These are phyloP conservation scores for Nothoprocta pentlandii DNA, from an alignment of 2,113 vertebrate genomes.

Conservation along the genomic window DNA sequence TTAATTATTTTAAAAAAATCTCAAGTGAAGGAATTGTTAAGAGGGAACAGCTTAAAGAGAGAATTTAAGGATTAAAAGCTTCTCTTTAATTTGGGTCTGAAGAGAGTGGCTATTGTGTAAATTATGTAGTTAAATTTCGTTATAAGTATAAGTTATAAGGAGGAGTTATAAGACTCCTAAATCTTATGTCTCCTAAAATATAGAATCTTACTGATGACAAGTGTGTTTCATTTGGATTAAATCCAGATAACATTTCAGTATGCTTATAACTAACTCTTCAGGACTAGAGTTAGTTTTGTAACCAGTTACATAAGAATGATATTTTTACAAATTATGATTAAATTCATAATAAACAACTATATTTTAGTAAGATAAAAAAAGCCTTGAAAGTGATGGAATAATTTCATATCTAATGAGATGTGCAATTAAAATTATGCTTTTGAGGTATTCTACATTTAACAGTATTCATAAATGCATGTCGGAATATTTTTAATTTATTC, in stretches of 20 bases:
- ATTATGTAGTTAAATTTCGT: background rate
- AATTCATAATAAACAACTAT: background rate
- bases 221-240: background rate
- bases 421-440: conserved; percentile 10
- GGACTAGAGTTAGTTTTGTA: background rate
- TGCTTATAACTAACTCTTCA: background rate
- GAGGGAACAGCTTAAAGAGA: background rate
- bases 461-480: conserved; percentile 26
- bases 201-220: background rate
- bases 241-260: background rate
- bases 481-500: conserved; percentile 22
- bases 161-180: too few species aligned
- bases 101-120: background rate
- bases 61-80: background rate
- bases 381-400: background rate
- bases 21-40: background rate
- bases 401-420: background rate
- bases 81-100: background rate
- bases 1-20: background rate
- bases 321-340: background rate
- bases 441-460: background rate
- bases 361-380: background rate
- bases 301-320: background rate
- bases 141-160: background rate
- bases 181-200: background rate